Evolutionary conservation across 1,140 invertebrate species (phyloP), one percentile per base, ranked within the genome.

Genomic region (Colletes latitarsis): DNA sequence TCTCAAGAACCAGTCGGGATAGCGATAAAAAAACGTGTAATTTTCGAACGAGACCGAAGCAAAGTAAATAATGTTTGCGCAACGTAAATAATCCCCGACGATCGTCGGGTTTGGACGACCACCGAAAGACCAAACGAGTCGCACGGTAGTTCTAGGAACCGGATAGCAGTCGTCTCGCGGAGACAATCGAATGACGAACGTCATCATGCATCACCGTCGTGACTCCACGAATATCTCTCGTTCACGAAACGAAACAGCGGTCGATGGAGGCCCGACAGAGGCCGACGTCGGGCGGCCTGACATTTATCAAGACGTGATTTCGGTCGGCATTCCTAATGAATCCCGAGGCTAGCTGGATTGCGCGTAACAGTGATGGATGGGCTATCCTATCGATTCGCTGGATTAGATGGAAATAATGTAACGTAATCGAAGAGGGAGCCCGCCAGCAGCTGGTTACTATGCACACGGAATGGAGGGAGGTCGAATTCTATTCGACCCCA

Each of bases 281-380:
- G 8, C 49, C 9, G 53, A 17, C 79, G 21, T 49, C 19, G 66
- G 49, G 2, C 30, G 55, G 41, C 43, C 46, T 69, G 83, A 82
- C 85, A 86, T 86, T 86, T 86, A 86, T 86, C 85, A 85, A 85
- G 71, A 78, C 75, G 62, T 77, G 83, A 85, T 85, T 86, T 85
- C 81, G 70, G 17, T 6, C 67, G 69, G 75, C 78, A 76, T 85
- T 73, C 82, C 77, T 86, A 86, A 86, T 77, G 83, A 86, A 78
- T 69, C 63, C 49, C 41, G n/a, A n/a, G 62, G 62, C 53, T 15
- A 21, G 66, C 30, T 17, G 70, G 70, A 78, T 77, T 53, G 62
- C 57, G 30, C 58, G 57, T 43, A 73, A 84, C 82, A 64, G 69
- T 85, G 84, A 86, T 86, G 67, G 81, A 86, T 86, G 84, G 84